Percentiles rank a stretch among this genome's conserved stretches.
phyloP scores from a whole-genome alignment of 2,797 vertebrate genomes.

The Scleropages formosus region DNA sequence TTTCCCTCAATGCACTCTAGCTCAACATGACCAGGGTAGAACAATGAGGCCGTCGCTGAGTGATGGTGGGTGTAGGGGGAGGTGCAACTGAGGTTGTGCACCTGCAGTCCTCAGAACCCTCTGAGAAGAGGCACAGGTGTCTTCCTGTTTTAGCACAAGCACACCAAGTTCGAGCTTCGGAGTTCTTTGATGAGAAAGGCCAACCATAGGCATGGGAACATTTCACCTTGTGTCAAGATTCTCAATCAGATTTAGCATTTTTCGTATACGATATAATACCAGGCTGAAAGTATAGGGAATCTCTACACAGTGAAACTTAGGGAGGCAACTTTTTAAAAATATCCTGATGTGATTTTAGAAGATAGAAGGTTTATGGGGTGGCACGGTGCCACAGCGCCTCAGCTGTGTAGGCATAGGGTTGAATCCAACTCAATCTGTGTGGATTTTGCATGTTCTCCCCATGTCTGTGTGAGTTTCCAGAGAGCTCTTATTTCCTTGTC shows the following conservation, averaged over 20 bases:
- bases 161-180: neutral
- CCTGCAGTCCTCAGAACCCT: conserved; percentile 58
- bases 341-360: too few species aligned
- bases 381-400: too few species aligned
- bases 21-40: conserved; percentile 64
- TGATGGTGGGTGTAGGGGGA: conserved; percentile 52
- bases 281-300: too few species aligned
- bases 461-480: too few species aligned
- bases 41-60: conserved; percentile 60
- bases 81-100: conserved; percentile 61
- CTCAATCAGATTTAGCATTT: neutral
- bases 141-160: conserved; percentile 53
- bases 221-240: neutral
- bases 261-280: too few species aligned
- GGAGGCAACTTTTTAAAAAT: too few species aligned
- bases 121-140: conserved; percentile 61
- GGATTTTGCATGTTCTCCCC: too few species aligned
- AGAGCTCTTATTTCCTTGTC: too few species aligned
- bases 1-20: conserved; percentile 58
- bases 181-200: neutral
- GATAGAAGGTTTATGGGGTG: too few species aligned
- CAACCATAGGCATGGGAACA: neutral
- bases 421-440: too few species aligned
- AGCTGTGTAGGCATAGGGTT: too few species aligned
- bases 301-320: too few species aligned